phyloP scores from a whole-genome alignment of 2,888 invertebrate species.

The Pollenia angustigena region DNA sequence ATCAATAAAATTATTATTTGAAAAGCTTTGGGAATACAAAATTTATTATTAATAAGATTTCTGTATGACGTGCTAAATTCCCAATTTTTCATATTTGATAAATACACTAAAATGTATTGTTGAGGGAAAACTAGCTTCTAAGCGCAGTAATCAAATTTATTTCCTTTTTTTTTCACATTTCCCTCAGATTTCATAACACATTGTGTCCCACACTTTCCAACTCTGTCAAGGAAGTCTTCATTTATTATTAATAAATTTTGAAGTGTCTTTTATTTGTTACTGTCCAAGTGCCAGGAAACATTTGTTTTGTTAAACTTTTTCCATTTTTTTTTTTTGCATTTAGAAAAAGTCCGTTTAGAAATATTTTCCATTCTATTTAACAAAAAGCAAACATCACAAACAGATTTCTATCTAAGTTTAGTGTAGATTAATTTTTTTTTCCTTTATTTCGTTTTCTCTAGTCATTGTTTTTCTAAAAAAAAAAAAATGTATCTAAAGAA shows the following conservation, averaged over 20 bases:
- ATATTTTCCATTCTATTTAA: background rate
- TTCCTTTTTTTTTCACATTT: background rate
- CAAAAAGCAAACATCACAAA: conserved; percentile 29
- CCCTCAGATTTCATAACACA: too few species aligned
- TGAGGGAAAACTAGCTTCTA: too few species aligned
- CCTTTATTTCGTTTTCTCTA: background rate
- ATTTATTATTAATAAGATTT: too few species aligned
- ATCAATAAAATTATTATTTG: too few species aligned
- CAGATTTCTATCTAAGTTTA: conserved; percentile 30
- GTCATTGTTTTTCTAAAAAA: conserved; percentile 18
- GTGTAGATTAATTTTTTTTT: conserved; percentile 35
- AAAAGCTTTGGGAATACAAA: background rate
- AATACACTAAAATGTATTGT: too few species aligned
- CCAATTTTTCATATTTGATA: too few species aligned
- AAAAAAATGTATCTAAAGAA: background rate
- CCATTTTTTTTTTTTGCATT: background rate
- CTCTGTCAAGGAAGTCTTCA: conserved; percentile 6
- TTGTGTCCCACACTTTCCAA: background rate
- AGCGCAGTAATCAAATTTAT: background rate
- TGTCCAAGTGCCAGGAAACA: conserved; percentile 50
- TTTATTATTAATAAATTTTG: conserved; percentile 37
- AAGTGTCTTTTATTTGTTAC: conserved; percentile 48
- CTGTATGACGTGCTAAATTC: too few species aligned
- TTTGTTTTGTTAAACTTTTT: conserved; percentile 15
- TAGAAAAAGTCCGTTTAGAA: conserved; percentile 13